phyloP scores from a whole-genome alignment of 1,140 invertebrate genomes.

The Nasonia longicornis region DNA sequence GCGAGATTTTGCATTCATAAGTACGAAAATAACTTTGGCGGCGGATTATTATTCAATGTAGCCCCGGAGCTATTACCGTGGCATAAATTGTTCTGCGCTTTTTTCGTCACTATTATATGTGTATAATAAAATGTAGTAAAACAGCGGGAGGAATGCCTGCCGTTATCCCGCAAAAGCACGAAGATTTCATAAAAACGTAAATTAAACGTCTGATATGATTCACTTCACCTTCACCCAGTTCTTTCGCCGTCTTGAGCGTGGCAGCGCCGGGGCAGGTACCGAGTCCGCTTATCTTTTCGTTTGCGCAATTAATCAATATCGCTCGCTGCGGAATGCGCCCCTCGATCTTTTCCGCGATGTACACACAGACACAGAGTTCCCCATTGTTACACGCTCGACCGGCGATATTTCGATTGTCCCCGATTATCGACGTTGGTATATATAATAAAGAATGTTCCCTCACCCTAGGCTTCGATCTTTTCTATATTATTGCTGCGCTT shows the following conservation, averaged over 20 bases:
- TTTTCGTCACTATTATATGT: no score
- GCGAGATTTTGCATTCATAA: no score
- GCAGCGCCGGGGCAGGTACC: no score
- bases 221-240: slow-evolving; percentile 9
- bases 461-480: not conserved
- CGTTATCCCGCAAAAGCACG: not conserved
- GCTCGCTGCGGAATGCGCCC: not conserved
- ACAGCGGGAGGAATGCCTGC: no score
- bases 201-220: not conserved
- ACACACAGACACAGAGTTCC: not conserved
- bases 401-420: slow-evolving; percentile 1
- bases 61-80: no score
- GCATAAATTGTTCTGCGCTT: no score
- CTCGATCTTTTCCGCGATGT: not conserved
- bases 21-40: no score
- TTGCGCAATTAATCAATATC: slow-evolving; percentile 28
- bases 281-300: slow-evolving; percentile 8
- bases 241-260: not conserved
- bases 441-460: not conserved
- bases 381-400: not conserved
- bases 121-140: no score
- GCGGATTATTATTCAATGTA: no score
- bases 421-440: not conserved
- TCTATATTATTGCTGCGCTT: not conserved
- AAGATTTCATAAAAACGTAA: not conserved